Evolutionary conservation across 2,113 vertebrate species (phyloP).

Genomic region (Corythoichthys haematopterus): DNA sequence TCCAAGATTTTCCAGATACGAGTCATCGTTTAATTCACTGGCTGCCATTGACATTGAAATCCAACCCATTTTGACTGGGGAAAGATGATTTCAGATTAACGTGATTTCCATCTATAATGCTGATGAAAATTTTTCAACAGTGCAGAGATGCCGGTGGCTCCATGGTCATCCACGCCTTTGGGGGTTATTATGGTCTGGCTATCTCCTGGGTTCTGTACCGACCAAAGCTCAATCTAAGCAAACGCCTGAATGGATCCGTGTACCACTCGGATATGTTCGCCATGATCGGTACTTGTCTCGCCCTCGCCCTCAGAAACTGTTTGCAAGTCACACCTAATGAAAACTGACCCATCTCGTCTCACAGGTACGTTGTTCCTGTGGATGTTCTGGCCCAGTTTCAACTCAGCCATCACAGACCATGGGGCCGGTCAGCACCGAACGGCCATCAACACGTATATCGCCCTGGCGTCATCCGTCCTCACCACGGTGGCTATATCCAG

Average conservation of each 20-base stretch:
- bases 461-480: slow-evolving; percentile 82
- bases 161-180: slow-evolving; percentile 93
- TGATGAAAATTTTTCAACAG: slow-evolving; percentile 57
- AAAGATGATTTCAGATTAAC: neutral
- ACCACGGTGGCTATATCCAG: slow-evolving; percentile 86
- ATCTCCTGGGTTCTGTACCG: slow-evolving; percentile 88
- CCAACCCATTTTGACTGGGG: no score
- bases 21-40: no score
- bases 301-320: neutral
- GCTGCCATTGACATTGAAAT: no score
- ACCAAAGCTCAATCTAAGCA: slow-evolving; percentile 80
- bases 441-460: slow-evolving; percentile 89
- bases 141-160: slow-evolving; percentile 90
- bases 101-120: neutral
- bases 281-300: slow-evolving; percentile 83
- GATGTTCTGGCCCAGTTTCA: slow-evolving; percentile 99
- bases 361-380: slow-evolving; percentile 91
- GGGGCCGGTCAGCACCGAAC: slow-evolving; percentile 89
- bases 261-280: slow-evolving; percentile 91
- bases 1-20: no score
- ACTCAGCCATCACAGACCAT: slow-evolving; percentile 81
- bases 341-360: neutral
- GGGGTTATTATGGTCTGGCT: slow-evolving; percentile 88
- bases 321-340: neutral
- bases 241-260: slow-evolving; percentile 75